These are phyloP conservation scores for Fukomys damarensis DNA, from an alignment of 2,113 vertebrate genomes.

Conservation along the genomic window DNA sequence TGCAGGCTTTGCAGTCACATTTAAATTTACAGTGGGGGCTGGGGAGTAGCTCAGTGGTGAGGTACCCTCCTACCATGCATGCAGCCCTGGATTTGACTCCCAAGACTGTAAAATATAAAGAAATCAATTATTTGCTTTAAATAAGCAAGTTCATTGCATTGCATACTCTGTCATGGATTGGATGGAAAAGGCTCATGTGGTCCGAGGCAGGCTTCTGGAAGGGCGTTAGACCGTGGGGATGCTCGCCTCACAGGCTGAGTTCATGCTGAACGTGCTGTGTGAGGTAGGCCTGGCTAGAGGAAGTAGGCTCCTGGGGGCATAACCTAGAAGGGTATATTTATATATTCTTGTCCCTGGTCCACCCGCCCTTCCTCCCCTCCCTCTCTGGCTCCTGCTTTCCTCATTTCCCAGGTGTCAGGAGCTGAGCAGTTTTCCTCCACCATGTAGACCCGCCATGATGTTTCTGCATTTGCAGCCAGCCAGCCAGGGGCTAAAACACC, in stretches of 20 bases:
- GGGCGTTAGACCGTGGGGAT: too few relatives aligned
- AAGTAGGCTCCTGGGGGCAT: not conserved
- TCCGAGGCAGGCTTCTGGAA: not conserved
- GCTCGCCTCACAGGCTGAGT: not conserved
- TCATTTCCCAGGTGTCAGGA: not conserved
- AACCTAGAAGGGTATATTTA: not conserved
- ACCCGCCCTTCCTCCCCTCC: not conserved
- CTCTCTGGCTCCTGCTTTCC: not conserved
- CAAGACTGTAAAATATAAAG: not conserved
- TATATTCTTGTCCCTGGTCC: not conserved
- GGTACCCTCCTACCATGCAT: not conserved
- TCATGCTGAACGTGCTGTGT: not conserved
- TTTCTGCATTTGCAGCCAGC: not conserved
- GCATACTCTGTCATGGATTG: not conserved
- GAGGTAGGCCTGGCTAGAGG: not conserved
- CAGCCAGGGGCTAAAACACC: not conserved
- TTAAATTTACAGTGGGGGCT: not conserved
- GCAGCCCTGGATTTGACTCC: not conserved
- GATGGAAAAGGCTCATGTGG: not conserved
- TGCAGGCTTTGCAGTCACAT: not conserved
- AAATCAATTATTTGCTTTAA: not conserved
- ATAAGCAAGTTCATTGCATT: not conserved
- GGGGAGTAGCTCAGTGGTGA: not conserved
- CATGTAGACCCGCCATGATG: not conserved
- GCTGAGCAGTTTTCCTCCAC: not conserved